Evolutionary conservation across 2,113 vertebrate genomes (phyloP), one percentile per base, ranked within the genome.

Genomic region (Ameiurus melas): DNA sequence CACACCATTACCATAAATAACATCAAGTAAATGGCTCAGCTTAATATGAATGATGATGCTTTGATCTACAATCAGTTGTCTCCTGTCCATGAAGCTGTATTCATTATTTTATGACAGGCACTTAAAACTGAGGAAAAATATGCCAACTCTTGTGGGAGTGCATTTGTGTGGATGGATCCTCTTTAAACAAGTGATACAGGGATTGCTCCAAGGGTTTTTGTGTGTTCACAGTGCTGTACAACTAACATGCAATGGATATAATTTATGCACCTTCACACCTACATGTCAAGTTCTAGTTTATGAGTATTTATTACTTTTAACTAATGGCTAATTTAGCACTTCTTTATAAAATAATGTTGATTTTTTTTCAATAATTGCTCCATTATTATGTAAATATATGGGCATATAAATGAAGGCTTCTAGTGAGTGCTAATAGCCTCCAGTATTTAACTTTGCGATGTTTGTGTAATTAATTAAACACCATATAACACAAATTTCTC

Each of bases 261-360:
- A 95, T 95, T 94, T 95, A 95, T 94, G 94, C 84, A 0, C 77
- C 89, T 84, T 90, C 92, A 93, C 91, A 94, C 51, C 87, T 85
- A 89, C 78, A 90, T 88, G 89, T 92, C 87, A 91, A 83, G 89
- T 87, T 93, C 90, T 85, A 78, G 90, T 87, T 83, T 91, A 92
- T 66, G 88, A 92, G 92, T 94, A 90, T 92, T 91, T 89, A 91
- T 94, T 95, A 94, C 93, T 94, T 94, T 91, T 62, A 71, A 89
- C 68, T 91, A 84, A 87, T 93, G 93, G 92, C 92, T 94, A 92
- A 93, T 93, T 94, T 94, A 94, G 93, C 90, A 90, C 83, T 89
- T 92, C 88, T 80, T 70, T 81, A 90, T 88, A 88, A 83, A 92
- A 93, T 86, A 86, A 90, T 53, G 90, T 92, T 53, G 64, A 2